phyloP scores from a whole-genome alignment of 2,797 vertebrate species.

The Esox masquinongy region DNA sequence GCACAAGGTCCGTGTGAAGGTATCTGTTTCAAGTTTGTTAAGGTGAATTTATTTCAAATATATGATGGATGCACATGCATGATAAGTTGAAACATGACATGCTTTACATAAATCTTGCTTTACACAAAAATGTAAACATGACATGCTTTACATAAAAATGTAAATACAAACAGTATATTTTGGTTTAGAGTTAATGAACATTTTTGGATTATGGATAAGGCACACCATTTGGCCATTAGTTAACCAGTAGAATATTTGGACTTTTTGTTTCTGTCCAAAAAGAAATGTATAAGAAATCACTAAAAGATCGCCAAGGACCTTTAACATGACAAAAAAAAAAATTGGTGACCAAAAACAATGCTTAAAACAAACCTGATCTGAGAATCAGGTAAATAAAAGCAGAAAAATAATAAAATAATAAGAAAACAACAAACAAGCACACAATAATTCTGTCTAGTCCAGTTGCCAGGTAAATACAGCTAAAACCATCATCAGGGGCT shows the following conservation, averaged over 20 bases:
- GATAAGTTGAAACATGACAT: conserved; percentile 20
- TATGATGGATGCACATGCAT: conserved; percentile 40
- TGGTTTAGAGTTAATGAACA: neutral
- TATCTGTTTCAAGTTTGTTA: conserved; percentile 57
- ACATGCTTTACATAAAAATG: no score
- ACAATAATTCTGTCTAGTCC: conserved; percentile 54
- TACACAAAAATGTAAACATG: no score
- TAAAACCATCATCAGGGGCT: conserved; percentile 64
- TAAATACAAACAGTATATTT: neutral
- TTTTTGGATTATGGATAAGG: neutral
- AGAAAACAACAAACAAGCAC: conserved; percentile 42
- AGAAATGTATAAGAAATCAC: conserved; percentile 16
- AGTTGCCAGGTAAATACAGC: conserved; percentile 63
- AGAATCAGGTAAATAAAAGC: conserved; percentile 47
- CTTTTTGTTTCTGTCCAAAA: conserved; percentile 38
- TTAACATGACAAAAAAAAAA: conserved; percentile 23
- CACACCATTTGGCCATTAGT: conserved; percentile 25
- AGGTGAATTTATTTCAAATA: conserved; percentile 32
- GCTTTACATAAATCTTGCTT: no score
- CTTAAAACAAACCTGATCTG: neutral
- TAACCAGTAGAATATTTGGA: conserved; percentile 43
- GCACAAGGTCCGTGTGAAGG: conserved; percentile 51
- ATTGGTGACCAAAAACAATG: conserved; percentile 24
- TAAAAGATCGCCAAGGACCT: conserved; percentile 22
- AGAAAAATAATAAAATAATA: conserved; percentile 47